phyloP scores from a whole-genome alignment of 2,797 vertebrate genomes.

The Mus caroli region DNA sequence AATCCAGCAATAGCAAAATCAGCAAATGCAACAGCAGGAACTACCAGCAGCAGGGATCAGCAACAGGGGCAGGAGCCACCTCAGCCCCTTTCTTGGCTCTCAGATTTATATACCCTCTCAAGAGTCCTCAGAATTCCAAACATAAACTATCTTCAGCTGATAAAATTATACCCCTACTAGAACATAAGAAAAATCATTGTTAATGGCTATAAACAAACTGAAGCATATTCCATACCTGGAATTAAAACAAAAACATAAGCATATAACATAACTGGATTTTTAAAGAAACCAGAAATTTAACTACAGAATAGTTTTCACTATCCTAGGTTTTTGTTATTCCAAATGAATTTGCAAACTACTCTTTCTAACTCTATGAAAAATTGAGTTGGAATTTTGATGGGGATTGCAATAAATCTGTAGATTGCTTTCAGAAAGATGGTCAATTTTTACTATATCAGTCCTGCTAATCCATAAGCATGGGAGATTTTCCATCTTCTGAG shows the following conservation, averaged over 20 bases:
- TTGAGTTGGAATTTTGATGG: no score
- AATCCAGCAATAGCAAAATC: no score
- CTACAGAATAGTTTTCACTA: not conserved
- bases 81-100: not conserved
- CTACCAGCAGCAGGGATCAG: not conserved
- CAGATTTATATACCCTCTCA: not conserved
- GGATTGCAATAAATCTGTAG: no score
- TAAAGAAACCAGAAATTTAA: not conserved
- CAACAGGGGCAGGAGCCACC: not conserved
- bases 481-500: no score
- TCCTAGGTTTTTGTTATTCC: no score
- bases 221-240: not conserved
- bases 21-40: not conserved
- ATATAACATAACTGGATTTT: not conserved
- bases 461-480: no score
- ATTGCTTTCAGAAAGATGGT: no score
- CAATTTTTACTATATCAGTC: no score
- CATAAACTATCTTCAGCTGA: not conserved
- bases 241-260: not conserved
- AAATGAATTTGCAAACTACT: no score
- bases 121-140: not conserved
- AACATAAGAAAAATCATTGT: not conserved
- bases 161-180: not conserved
- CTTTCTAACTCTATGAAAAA: no score
- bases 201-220: not conserved